These are phyloP conservation scores for Aphelinus certus DNA, from an alignment of 1,140 invertebrate genomes.

Conservation along the genomic window DNA sequence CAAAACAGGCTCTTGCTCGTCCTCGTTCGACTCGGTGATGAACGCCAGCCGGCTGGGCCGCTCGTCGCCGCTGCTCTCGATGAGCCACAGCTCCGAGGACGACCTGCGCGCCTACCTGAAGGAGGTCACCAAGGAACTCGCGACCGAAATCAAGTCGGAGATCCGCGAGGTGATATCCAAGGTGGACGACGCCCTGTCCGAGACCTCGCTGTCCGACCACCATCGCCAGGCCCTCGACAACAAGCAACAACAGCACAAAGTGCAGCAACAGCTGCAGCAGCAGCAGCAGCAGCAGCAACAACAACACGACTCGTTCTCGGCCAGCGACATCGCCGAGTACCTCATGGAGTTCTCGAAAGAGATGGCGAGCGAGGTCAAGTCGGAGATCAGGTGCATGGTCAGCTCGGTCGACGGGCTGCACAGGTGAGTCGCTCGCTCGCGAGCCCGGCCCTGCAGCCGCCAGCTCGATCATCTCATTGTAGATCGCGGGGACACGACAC, in stretches of 20 bases:
- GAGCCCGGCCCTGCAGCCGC: too few relatives aligned
- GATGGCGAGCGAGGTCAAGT: slow-evolving; percentile 81
- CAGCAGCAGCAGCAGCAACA: slow-evolving; percentile 47
- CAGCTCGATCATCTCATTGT: too few relatives aligned
- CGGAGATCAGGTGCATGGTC: slow-evolving; percentile 75
- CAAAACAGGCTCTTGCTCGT: slow-evolving; percentile 40
- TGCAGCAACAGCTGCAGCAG: not conserved
- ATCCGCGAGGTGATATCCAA: slow-evolving; percentile 81
- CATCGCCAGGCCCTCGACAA: slow-evolving; percentile 37
- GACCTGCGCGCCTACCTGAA: slow-evolving; percentile 78
- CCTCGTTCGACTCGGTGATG: slow-evolving; percentile 68
- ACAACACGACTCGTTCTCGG: slow-evolving; percentile 73
- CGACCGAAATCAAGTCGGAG: slow-evolving; percentile 83
- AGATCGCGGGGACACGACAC: too few relatives aligned
- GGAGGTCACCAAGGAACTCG: slow-evolving; percentile 79
- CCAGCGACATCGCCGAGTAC: slow-evolving; percentile 78
- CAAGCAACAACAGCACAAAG: not conserved
- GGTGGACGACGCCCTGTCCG: slow-evolving; percentile 79
- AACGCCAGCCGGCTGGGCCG: slow-evolving; percentile 64
- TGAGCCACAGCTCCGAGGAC: slow-evolving; percentile 70
- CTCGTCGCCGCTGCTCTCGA: slow-evolving; percentile 69
- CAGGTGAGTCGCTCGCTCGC: slow-evolving; percentile 43
- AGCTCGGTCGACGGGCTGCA: slow-evolving; percentile 77
- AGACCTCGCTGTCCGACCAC: slow-evolving; percentile 63
- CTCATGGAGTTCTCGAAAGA: slow-evolving; percentile 79